phyloP scores from a whole-genome alignment of 1,140 invertebrate species.

The Spodoptera frugiperda region DNA sequence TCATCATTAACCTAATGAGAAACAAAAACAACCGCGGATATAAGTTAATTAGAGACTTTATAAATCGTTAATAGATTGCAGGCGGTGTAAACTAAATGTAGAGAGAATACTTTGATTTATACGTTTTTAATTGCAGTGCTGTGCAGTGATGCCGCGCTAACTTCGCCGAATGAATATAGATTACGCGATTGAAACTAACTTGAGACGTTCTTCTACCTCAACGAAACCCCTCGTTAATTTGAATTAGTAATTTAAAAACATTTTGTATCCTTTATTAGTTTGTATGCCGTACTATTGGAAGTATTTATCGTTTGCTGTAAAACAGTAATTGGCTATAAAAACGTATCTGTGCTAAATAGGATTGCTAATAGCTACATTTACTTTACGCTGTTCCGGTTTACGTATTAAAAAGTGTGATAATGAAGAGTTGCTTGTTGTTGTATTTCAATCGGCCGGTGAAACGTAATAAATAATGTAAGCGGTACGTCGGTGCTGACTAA shows the following conservation, averaged over 20 bases:
- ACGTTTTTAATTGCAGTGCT: slow-evolving; percentile 67
- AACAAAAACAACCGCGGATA: slow-evolving; percentile 18
- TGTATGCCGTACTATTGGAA: slow-evolving; percentile 25
- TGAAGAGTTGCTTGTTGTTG: slow-evolving; percentile 21
- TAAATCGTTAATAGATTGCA: slow-evolving; percentile 43
- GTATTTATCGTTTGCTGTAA: slow-evolving; percentile 41
- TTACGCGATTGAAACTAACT: slow-evolving; percentile 54
- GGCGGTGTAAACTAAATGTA: slow-evolving; percentile 27
- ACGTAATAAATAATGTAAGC: slow-evolving; percentile 32
- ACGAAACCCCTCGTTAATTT: slow-evolving; percentile 39
- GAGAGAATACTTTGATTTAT: slow-evolving; percentile 63
- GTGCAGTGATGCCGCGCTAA: slow-evolving; percentile 42
- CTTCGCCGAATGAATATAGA: slow-evolving; percentile 62
- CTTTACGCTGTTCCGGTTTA: slow-evolving; percentile 34
- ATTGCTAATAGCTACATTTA: slow-evolving; percentile 45
- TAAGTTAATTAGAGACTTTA: slow-evolving; percentile 43
- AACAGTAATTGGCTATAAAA: slow-evolving; percentile 46
- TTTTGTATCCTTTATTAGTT: slow-evolving; percentile 41
- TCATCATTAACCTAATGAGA: slow-evolving; percentile 7
- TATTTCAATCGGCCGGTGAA: slow-evolving; percentile 22
- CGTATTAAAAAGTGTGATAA: slow-evolving; percentile 39
- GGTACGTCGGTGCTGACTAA: not conserved
- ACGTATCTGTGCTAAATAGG: slow-evolving; percentile 44
- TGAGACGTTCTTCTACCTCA: slow-evolving; percentile 33
- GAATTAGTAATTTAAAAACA: slow-evolving; percentile 45